phyloP scores from a whole-genome alignment of 1,140 invertebrate species.

The Bradysia coprophila region DNA sequence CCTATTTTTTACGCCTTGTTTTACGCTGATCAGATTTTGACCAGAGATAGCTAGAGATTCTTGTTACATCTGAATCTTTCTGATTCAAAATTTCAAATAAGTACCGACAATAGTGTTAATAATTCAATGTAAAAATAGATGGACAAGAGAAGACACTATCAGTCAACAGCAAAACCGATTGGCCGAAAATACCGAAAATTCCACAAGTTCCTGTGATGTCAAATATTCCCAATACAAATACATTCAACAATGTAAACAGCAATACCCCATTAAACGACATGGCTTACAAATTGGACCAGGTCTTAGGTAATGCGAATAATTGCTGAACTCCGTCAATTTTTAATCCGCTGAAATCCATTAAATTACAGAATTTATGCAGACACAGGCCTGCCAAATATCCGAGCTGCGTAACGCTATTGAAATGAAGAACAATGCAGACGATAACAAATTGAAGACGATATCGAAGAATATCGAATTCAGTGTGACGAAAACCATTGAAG shows the following conservation, averaged over 20 bases:
- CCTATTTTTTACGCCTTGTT: too few species aligned
- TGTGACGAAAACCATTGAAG: slow-evolving; percentile 19
- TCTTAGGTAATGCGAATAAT: slow-evolving; percentile 17
- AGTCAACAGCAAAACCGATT: slow-evolving; percentile 7
- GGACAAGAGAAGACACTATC: too few species aligned
- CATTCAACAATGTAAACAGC: slow-evolving; percentile 8
- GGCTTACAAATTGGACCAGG: slow-evolving; percentile 14
- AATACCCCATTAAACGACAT: slow-evolving; percentile 5
- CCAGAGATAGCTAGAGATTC: too few species aligned
- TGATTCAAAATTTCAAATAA: too few species aligned
- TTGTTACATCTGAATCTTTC: too few species aligned
- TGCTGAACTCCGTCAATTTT: too few species aligned
- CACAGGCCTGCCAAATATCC: slow-evolving; percentile 1
- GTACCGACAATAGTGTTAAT: too few species aligned
- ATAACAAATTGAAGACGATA: slow-evolving; percentile 14
- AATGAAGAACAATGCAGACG: slow-evolving; percentile 12
- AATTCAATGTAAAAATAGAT: too few species aligned
- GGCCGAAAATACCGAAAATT: slow-evolving; percentile 10
- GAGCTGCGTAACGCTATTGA: slow-evolving; percentile 1
- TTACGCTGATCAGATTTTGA: too few species aligned
- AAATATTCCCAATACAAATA: slow-evolving; percentile 23
- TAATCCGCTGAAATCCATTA: too few species aligned
- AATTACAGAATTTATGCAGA: slow-evolving; percentile 3
- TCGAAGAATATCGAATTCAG: slow-evolving; percentile 11
- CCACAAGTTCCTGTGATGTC: slow-evolving; percentile 19